Evolutionary conservation across 2,113 vertebrate species (phyloP).

Genomic region (Malurus melanocephalus): DNA sequence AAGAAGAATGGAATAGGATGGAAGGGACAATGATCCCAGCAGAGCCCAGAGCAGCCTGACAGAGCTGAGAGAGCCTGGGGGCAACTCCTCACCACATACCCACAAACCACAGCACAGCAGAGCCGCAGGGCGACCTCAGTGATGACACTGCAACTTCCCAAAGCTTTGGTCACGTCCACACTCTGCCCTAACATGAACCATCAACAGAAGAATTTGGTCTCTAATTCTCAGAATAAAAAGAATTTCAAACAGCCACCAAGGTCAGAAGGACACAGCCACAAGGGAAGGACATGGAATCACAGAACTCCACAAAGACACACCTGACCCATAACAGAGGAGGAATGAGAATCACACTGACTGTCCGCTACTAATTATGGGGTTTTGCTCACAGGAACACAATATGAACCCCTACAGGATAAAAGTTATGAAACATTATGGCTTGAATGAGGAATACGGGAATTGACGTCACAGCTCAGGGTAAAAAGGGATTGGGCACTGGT

Average conservation of each 20-base stretch:
- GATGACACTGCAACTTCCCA: not conserved
- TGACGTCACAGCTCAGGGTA: too few relatives aligned
- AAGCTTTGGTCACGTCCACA: too few relatives aligned
- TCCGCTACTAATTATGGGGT: not conserved
- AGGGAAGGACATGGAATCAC: not conserved
- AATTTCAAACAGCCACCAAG: not conserved
- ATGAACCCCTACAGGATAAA: too few relatives aligned
- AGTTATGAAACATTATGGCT: not conserved
- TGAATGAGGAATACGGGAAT: not conserved
- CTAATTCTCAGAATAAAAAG: not conserved
- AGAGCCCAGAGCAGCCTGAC: not conserved
- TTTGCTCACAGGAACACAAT: not conserved
- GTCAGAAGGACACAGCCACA: not conserved
- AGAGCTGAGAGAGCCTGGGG: not conserved
- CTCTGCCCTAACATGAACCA: not conserved
- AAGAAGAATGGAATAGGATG: accelerated
- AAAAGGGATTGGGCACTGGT: not conserved
- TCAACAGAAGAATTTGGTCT: not conserved
- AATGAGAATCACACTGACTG: too few relatives aligned
- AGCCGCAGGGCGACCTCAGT: not conserved
- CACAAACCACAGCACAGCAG: not conserved
- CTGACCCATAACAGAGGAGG: not conserved
- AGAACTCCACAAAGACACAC: not conserved
- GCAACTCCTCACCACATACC: not conserved
- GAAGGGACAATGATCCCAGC: not conserved